Base-by-base conservation (phyloP, 2,888 invertebrate genomes). In the Zygaena filipendulae region DNA sequence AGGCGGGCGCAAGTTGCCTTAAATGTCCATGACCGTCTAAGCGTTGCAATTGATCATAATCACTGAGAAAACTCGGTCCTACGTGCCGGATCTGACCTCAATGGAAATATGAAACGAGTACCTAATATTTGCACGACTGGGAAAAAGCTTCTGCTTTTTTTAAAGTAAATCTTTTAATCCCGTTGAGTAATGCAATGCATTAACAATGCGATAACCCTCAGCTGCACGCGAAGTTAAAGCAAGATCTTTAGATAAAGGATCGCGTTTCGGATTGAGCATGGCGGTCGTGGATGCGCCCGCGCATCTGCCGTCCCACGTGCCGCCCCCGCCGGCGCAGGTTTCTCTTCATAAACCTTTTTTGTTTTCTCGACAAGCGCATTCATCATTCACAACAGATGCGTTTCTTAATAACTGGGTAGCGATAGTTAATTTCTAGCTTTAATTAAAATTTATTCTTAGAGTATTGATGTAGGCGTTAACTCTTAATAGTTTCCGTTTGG, bases 291-390 rank as follows among this genome's bases (percentile, higher is more conserved):
- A 61, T 62, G 69, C 62, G 62, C 61, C 38, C 43, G 62, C 68
- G 61, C 77, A 77, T 77, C 74, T 79, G 75, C 62, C 75, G 40
- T 45, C 77, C 77, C 77, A 79, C 77, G 77, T 79, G 77, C 71
- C 68, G 52, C 64, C 63, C 45, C 54, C 69, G 61, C 62, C 54
- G 47, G 64, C 58, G 62, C 63, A 61, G 58, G 59, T 61, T 66
- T 68, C 63, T 59, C 56, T 55, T 54, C 47, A 47, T 47, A 55
- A 54, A 44, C 38, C 26, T 35, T 48, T 60, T 64, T 71, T 64
- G 52, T 68, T 63, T 61, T 51, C 55, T 55, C 51, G 37, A 48
- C 53, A 46, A 55, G 57, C 49, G 49, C 69, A 72, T 74, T 69
- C 57, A 71, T 74, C 71, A 72, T 70, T 56, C 49, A 51, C 56